phyloP scores from a whole-genome alignment of 1,140 invertebrate genomes.

The Amyelois transitella region DNA sequence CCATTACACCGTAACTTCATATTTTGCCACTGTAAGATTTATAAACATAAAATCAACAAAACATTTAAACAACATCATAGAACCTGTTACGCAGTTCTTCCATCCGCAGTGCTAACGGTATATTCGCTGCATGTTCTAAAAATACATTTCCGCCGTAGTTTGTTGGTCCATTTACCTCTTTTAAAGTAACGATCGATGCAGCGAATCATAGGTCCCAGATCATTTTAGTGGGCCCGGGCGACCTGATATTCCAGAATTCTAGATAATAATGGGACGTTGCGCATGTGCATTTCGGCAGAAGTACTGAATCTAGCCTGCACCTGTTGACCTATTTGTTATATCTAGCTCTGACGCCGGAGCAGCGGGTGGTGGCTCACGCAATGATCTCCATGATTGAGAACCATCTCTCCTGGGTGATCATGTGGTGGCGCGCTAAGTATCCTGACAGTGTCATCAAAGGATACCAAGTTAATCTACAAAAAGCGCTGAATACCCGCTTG shows the following conservation, averaged over 20 bases:
- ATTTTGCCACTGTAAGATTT: not conserved
- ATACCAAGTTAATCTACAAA: constrained; percentile 93
- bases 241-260: constrained; percentile 22
- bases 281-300: constrained; percentile 41
- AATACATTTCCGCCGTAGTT: not conserved
- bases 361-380: constrained; percentile 91
- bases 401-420: constrained; percentile 91
- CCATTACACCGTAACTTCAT: not conserved
- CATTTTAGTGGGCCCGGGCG: not conserved
- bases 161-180: not conserved
- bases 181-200: not conserved
- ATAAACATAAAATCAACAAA: too few relatives aligned
- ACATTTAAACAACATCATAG: not conserved
- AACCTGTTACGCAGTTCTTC: not conserved
- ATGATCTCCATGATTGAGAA: constrained; percentile 97
- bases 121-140: not conserved
- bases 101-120: not conserved
- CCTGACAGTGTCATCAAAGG: constrained; percentile 89
- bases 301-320: constrained; percentile 8
- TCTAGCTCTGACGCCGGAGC: constrained; percentile 82
- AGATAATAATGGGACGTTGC: constrained; percentile 27
- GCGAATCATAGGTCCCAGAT: not conserved
- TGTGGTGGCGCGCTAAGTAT: constrained; percentile 92
- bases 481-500: constrained; percentile 87
- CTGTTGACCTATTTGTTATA: constrained; percentile 24